Evolutionary conservation across 2,888 invertebrate genomes (phyloP), one percentile per base, ranked within the genome.

Genomic region (Myopa tessellatipennis): DNA sequence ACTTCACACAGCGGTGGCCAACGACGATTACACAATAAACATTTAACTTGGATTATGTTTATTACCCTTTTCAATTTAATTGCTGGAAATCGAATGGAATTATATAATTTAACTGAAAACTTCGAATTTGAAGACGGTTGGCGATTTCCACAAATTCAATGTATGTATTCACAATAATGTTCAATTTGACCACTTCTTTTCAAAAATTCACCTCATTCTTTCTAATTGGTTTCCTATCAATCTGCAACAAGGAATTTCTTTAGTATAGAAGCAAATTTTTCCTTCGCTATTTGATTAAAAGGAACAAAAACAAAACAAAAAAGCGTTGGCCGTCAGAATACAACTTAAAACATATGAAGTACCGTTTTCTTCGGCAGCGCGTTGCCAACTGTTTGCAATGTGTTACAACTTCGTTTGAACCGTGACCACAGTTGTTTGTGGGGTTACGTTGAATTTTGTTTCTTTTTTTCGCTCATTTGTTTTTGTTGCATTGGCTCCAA

Each of bases 361-460:
- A 77, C 77, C 58, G 76, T 74, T 76, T 76, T 72, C 78, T 67
- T 77, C 36, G 73, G 80, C 79, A 74, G 76, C 76, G 75, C 80
- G 76, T 80, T 80, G 79, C 79, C 80, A 80, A 80, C 79, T 79
- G 70, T 58, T 55, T 61, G 52, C 74, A 52, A 34, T 26, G 8
- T 6, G 7, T 38, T 55, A 38, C 38, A 67, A 74, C 74, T 65
- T 67, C 74, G 67, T 38, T 67, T 14, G 52, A 8, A 55, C 14
- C n/a, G 58, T 71, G 60, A 38, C 14, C 58, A 36, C 3, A 58
- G 58, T 36, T 38, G 58, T 16, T 71, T 4, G n/a, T 55, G 70
- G 12, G 50, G 55, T 34, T 26, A 36, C 16, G 14, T 10, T 10
- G 50, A 50, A 50, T 71, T 4, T 71, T 72, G 71, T 72, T 58